Conservation (phyloP, 2,797 vertebrate species). For the Mergus octosetaceus region DNA sequence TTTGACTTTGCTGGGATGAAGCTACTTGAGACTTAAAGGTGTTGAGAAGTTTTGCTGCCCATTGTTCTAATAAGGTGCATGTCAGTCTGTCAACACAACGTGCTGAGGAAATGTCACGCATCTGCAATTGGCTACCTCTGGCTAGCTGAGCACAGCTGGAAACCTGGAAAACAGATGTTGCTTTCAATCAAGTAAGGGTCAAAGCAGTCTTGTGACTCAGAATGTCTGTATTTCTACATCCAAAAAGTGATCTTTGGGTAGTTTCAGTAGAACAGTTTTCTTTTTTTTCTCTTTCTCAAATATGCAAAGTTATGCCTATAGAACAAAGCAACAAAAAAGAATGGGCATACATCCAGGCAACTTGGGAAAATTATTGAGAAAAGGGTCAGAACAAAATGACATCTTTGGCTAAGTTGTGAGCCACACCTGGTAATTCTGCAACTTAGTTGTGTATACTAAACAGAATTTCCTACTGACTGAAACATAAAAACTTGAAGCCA, state of each 20-base stretch:
- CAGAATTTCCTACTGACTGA: conserved; percentile 32
- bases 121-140: conserved; percentile 79
- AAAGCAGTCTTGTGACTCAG: conserved; percentile 67
- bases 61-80: conserved; percentile 76
- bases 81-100: conserved; percentile 73
- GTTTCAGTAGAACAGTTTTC: conserved; percentile 51
- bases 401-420: neutral
- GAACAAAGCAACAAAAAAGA: neutral
- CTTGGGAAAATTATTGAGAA: neutral
- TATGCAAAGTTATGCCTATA: neutral
- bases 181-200: conserved; percentile 79
- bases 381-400: neutral
- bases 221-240: conserved; percentile 61
- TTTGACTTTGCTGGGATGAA: conserved; percentile 22
- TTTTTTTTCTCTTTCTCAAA: conserved; percentile 45
- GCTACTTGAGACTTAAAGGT: conserved; percentile 63
- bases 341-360: neutral
- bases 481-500: conserved; percentile 18
- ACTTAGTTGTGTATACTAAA: neutral
- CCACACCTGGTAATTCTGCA: conserved; percentile 56
- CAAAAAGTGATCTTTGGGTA: neutral
- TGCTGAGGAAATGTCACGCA: conserved; percentile 80
- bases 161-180: conserved; percentile 83
- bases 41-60: conserved; percentile 74
- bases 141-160: conserved; percentile 74